These are phyloP conservation scores for Amphiduros pacificus DNA, from an alignment of 2,888 invertebrate genomes.

Conservation along the genomic window DNA sequence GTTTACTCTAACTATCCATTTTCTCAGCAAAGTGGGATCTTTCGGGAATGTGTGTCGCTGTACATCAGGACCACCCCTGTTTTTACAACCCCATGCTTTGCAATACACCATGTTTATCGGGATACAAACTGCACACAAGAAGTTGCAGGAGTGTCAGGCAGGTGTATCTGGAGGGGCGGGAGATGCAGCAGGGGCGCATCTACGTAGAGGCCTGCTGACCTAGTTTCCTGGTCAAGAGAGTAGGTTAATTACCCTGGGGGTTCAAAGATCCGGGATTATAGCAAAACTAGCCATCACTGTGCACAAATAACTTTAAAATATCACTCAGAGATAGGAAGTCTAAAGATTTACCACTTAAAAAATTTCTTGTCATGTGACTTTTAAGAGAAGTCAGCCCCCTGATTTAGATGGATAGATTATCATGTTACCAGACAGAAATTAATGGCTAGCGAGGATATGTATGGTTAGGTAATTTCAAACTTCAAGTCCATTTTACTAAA, in stretches of 20 bases:
- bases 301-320: neutral
- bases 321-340: neutral
- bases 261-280: neutral
- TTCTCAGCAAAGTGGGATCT: neutral
- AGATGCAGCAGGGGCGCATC: neutral
- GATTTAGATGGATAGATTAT: too few relatives aligned
- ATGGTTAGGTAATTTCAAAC: too few relatives aligned
- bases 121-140: neutral
- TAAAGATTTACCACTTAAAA: neutral
- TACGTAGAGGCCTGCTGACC: neutral
- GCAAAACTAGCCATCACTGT: neutral
- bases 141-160: too few relatives aligned
- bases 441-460: too few relatives aligned
- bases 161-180: too few relatives aligned
- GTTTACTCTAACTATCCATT: neutral
- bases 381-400: too few relatives aligned
- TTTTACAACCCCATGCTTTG: neutral
- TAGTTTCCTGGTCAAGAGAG: neutral
- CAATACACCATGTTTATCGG: neutral
- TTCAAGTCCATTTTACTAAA: too few relatives aligned
- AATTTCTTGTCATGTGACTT: neutral
- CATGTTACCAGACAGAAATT: too few relatives aligned
- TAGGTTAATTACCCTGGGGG: neutral
- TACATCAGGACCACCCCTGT: neutral
- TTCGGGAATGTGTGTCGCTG: neutral